A percentile compares a stretch with the other conserved stretches of the same genome.
phyloP scores from a whole-genome alignment of 2,888 invertebrate species.

The Yponomeuta cagnagella region DNA sequence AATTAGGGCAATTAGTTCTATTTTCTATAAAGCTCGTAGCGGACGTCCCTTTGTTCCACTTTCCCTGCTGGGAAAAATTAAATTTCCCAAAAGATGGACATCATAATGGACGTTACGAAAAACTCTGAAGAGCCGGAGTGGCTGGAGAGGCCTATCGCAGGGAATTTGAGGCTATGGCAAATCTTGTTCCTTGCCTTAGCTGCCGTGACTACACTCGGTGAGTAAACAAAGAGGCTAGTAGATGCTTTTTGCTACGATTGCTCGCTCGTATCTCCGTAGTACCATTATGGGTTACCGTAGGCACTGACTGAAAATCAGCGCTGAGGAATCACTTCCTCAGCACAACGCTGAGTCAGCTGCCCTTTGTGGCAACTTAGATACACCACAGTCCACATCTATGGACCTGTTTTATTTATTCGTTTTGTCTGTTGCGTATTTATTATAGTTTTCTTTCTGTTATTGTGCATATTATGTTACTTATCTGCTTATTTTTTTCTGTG shows the following conservation, averaged over 20 bases:
- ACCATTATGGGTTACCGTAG: too few relatives aligned
- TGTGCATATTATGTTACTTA: too few relatives aligned
- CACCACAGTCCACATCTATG: too few relatives aligned
- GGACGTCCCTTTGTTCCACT: neutral
- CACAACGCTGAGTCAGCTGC: too few relatives aligned
- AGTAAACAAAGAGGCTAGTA: slow-evolving; percentile 29
- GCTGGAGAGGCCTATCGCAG: slow-evolving; percentile 82
- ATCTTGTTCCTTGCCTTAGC: slow-evolving; percentile 83
- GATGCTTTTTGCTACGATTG: neutral
- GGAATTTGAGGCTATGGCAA: slow-evolving; percentile 88
- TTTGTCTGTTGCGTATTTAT: too few relatives aligned
- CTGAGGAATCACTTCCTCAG: too few relatives aligned
- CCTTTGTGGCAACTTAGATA: too few relatives aligned
- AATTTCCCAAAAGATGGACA: slow-evolving; percentile 41
- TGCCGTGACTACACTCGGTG: slow-evolving; percentile 78
- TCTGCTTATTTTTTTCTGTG: too few relatives aligned
- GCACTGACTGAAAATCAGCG: too few relatives aligned
- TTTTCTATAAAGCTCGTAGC: slow-evolving; percentile 20
- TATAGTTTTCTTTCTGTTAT: too few relatives aligned
- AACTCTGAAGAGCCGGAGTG: slow-evolving; percentile 77
- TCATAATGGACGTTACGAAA: slow-evolving; percentile 57
- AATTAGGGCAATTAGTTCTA: slow-evolving; percentile 61
- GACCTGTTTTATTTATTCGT: too few relatives aligned
- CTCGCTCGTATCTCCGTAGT: too few relatives aligned
- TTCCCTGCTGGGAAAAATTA: neutral